Evolutionary conservation across 1,140 invertebrate genomes (phyloP).

Genomic region (Coenobita brevimanus): DNA sequence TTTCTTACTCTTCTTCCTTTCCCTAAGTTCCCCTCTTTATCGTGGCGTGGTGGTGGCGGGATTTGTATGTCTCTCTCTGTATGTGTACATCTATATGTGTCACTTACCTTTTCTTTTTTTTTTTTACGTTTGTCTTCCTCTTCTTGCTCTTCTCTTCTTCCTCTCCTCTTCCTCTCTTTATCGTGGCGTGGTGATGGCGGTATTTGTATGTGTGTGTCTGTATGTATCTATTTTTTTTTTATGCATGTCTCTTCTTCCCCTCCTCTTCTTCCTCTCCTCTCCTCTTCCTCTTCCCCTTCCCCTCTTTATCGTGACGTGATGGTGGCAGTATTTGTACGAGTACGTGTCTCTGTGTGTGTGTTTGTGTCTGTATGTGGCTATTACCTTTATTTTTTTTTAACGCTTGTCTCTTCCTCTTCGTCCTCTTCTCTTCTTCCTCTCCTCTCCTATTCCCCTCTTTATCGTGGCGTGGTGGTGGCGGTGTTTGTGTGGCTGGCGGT

Average conservation of each 20-base stretch:
- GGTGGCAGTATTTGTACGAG: no score
- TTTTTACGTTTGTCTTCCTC: not conserved
- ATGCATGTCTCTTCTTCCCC: not conserved
- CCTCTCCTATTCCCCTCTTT: constrained; percentile 40
- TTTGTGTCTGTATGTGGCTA: no score
- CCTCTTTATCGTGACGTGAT: not conserved
- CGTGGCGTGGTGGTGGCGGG: not conserved
- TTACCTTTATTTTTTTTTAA: no score
- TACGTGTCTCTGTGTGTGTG: no score
- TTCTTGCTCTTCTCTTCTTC: not conserved
- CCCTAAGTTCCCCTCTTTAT: not conserved
- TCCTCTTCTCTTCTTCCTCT: constrained; percentile 13
- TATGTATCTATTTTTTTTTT: not conserved
- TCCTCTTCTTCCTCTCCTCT: not conserved
- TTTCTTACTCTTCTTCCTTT: not conserved
- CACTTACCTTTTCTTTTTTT: constrained; percentile 23
- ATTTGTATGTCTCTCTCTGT: not conserved
- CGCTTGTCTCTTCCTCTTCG: not conserved
- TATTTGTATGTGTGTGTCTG: not conserved
- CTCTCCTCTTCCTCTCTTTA: not conserved
- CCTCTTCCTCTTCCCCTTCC: not conserved
- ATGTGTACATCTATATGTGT: not conserved
- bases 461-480: constrained; percentile 35
- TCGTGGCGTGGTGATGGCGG: no score
- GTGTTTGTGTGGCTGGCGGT: constrained; percentile 65